Evolutionary conservation across 2,797 vertebrate species (phyloP).

Genomic region (Microctenopoma stevenorrisi): DNA sequence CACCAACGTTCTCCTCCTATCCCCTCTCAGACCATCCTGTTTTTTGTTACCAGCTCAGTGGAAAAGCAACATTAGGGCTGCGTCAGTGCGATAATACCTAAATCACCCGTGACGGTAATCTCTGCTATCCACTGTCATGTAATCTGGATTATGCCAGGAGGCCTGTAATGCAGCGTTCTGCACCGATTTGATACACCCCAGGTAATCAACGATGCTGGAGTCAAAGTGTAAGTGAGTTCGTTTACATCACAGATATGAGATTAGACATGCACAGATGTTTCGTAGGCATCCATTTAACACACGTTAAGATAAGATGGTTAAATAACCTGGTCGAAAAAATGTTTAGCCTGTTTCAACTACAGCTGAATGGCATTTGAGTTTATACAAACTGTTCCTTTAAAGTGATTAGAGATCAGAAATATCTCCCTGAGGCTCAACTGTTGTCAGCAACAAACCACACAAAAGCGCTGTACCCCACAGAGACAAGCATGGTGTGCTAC

Average conservation of each 20-base stretch:
- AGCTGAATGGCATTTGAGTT: background rate
- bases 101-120: slow-evolving; percentile 73
- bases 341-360: background rate
- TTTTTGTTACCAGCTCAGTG: slow-evolving; percentile 12
- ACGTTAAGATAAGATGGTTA: background rate
- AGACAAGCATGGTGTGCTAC: slow-evolving; percentile 10
- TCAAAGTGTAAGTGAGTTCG: background rate
- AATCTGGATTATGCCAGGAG: slow-evolving; percentile 77
- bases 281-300: background rate
- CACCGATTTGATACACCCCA: slow-evolving; percentile 37
- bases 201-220: slow-evolving; percentile 54
- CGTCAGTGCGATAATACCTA: slow-evolving; percentile 60
- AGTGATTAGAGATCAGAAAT: background rate
- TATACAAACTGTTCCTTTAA: background rate
- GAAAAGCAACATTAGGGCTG: slow-evolving; percentile 33
- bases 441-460: slow-evolving; percentile 22
- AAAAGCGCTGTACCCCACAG: slow-evolving; percentile 5
- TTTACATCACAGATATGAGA: slow-evolving; percentile 14
- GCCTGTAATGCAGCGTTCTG: slow-evolving; percentile 47
- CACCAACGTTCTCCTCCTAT: background rate
- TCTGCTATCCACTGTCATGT: slow-evolving; percentile 64
- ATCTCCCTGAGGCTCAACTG: background rate
- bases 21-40: slow-evolving; percentile 25
- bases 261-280: background rate
- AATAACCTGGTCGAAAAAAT: background rate